Percentiles rank a stretch among this genome's conserved stretches.
Evolutionary conservation across 1,140 invertebrate species (phyloP).

Genomic region (Trachymyrmex cornetzi): DNA sequence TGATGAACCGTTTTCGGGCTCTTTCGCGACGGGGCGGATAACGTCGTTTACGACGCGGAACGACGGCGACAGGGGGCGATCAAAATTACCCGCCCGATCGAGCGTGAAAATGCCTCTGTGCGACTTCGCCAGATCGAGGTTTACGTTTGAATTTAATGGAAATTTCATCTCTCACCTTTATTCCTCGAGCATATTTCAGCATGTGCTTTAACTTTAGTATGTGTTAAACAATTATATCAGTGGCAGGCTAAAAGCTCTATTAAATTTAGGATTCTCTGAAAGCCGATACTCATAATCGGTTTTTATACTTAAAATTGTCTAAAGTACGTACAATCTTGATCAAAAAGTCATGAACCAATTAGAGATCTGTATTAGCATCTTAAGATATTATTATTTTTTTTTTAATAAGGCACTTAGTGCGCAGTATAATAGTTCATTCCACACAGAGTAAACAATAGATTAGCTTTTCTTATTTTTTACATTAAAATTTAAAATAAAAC

Average conservation of each 20-base stretch:
- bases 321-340: too few relatives aligned
- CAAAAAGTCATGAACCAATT: too few relatives aligned
- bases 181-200: constrained; percentile 5
- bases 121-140: constrained; percentile 10
- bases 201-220: background rate
- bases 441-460: background rate
- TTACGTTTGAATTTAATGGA: constrained; percentile 56
- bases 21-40: constrained; percentile 29
- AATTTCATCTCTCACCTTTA: constrained; percentile 41
- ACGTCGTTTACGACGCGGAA: constrained; percentile 45
- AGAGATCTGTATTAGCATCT: too few relatives aligned
- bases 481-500: too few relatives aligned
- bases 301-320: too few relatives aligned
- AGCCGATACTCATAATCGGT: too few relatives aligned
- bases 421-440: background rate
- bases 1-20: constrained; percentile 55
- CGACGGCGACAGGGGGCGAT: constrained; percentile 31
- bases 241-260: background rate
- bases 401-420: background rate
- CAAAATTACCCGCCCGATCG: constrained; percentile 58
- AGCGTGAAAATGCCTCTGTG: constrained; percentile 50
- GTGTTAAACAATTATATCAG: background rate
- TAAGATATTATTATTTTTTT: background rate
- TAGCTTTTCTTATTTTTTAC: background rate
- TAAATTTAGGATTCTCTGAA: background rate